Evolutionary conservation across 2,113 vertebrate genomes (phyloP).

Genomic region (Cephalopterus ornatus): DNA sequence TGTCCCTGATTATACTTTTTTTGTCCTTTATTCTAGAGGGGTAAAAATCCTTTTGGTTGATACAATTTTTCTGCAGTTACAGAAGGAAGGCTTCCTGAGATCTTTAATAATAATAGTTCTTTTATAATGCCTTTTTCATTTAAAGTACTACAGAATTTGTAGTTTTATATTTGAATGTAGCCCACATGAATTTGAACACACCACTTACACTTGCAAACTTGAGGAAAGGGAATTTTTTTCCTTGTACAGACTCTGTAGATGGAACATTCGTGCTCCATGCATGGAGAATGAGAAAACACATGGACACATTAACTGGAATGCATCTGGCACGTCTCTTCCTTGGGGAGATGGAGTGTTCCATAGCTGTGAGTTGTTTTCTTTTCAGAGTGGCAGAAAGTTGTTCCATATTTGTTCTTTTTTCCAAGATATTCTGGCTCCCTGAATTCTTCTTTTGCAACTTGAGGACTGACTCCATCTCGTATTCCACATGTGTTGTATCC

Average conservation of each 20-base stretch:
- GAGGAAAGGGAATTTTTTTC: neutral
- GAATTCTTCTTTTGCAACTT: neutral
- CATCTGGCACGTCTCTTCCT: conserved; percentile 2
- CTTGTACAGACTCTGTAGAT: neutral
- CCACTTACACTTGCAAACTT: neutral
- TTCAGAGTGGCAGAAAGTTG: conserved; percentile 19
- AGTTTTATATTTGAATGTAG: neutral
- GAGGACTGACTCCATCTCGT: neutral
- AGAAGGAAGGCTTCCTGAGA: neutral
- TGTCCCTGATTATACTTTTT: neutral
- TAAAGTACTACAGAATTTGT: neutral
- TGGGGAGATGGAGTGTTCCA: conserved; percentile 50
- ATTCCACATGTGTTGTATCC: neutral
- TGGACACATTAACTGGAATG: conserved; percentile 23
- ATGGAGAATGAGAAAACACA: conserved; percentile 10
- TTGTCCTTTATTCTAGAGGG: neutral
- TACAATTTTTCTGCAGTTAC: neutral
- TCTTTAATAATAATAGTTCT: neutral
- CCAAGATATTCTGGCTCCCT: conserved; percentile 15
- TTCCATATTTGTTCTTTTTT: conserved; percentile 35
- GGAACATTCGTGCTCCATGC: neutral
- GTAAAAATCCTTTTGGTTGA: neutral
- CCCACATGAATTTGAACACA: neutral
- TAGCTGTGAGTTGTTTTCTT: conserved; percentile 48
- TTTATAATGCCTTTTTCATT: neutral